A percentile compares a stretch with the other conserved stretches of the same genome.
Evolutionary conservation across 30 jellyfish, hydroid and myxozoan species (phyloP).

Genomic region (Chrysaora quinquecirrha): DNA sequence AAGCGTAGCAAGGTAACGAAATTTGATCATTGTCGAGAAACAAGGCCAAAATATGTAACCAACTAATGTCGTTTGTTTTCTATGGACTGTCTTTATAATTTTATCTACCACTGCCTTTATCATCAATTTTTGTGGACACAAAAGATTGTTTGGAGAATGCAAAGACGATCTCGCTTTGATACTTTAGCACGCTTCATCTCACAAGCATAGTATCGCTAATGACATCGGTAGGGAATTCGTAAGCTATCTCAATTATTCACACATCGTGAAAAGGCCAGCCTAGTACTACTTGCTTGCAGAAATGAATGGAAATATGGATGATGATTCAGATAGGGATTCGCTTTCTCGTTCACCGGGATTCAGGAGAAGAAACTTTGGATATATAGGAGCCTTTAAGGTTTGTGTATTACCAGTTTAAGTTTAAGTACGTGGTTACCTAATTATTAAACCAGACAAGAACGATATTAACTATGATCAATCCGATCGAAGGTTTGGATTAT

Average conservation of each 20-base stretch:
- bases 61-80: too few species aligned
- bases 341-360: conserved; percentile 29
- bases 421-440: too few species aligned
- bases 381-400: conserved; percentile 86
- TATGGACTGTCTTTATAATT: too few species aligned
- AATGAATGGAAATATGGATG: conserved; percentile 26
- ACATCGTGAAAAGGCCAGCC: background rate
- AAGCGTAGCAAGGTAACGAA: too few species aligned
- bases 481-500: too few species aligned
- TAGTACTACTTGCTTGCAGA: background rate
- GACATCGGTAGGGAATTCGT: conserved; percentile 1
- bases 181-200: conserved; percentile 54
- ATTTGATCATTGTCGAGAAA: too few species aligned
- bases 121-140: background rate
- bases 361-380: conserved; percentile 75
- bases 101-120: background rate
- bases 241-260: background rate
- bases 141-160: background rate
- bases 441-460: too few species aligned
- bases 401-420: too few species aligned
- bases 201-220: conserved; percentile 3
- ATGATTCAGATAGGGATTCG: conserved; percentile 64
- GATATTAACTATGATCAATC: too few species aligned
- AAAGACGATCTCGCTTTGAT: background rate
- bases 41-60: too few species aligned